A percentile compares a stretch with the other conserved stretches of the same genome.
phyloP scores from a whole-genome alignment of 2,113 vertebrate genomes.

The Semicossyphus pulcher region DNA sequence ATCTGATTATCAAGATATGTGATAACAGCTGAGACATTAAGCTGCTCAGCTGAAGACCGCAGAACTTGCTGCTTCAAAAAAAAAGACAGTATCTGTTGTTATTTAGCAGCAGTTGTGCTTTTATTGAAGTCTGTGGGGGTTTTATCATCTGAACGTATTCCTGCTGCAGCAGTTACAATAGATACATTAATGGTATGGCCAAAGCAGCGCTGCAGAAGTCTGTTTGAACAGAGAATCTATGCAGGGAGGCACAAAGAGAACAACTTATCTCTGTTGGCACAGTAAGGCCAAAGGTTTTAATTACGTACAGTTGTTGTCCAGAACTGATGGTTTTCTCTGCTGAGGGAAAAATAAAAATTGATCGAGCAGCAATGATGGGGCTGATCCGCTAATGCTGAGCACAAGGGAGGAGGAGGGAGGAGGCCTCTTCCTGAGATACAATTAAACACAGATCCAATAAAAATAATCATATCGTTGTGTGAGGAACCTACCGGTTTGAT shows the following conservation, averaged over 20 bases:
- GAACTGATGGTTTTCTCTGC: slow-evolving; percentile 13
- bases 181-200: neutral
- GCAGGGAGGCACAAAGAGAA: neutral
- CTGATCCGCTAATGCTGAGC: neutral
- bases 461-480: slow-evolving; percentile 3
- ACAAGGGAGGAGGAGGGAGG: slow-evolving; percentile 15
- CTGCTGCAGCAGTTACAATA: neutral
- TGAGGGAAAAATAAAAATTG: neutral
- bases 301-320: neutral
- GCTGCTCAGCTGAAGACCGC: neutral
- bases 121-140: neutral
- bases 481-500: neutral
- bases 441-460: slow-evolving; percentile 21
- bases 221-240: neutral
- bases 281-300: neutral
- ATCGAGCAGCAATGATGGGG: neutral
- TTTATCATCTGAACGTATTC: neutral
- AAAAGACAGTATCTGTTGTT: neutral
- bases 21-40: neutral
- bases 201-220: neutral
- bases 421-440: neutral
- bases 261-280: neutral
- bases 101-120: neutral
- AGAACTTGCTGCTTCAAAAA: neutral
- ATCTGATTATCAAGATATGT: neutral